Conservation (phyloP, 92 coral and sea anemone genomes). For the Zoanthus sansibaricus region DNA sequence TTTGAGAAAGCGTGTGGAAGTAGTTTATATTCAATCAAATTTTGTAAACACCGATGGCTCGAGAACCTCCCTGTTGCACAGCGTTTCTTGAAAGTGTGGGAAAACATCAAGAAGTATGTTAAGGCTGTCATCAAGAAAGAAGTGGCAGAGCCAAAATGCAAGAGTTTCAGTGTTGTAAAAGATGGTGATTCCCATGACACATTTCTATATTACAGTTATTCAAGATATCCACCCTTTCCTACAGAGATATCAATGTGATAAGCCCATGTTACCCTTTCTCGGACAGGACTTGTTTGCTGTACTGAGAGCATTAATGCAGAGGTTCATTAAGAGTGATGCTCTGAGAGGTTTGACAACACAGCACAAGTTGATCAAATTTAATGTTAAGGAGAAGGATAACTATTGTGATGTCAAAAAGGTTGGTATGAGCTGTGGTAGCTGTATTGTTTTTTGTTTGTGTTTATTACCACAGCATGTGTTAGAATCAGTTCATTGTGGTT, state of each 20-base stretch:
- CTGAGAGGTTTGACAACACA: slow-evolving; percentile 34
- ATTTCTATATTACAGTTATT: slow-evolving; percentile 25
- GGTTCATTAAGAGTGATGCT: slow-evolving; percentile 18
- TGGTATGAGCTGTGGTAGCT: slow-evolving; percentile 24
- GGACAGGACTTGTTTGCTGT: slow-evolving; percentile 29
- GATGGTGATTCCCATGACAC: slow-evolving; percentile 22
- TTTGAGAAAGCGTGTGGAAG: slow-evolving; percentile 43
- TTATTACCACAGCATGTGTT: not conserved
- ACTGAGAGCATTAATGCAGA: slow-evolving; percentile 29
- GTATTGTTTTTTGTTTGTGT: slow-evolving; percentile 1
- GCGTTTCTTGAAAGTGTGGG: slow-evolving; percentile 54
- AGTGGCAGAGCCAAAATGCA: slow-evolving; percentile 38
- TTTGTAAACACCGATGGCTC: slow-evolving; percentile 51
- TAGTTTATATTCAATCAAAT: slow-evolving; percentile 40
- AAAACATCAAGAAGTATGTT: slow-evolving; percentile 50
- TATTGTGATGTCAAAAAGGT: slow-evolving; percentile 28
- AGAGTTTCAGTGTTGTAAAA: slow-evolving; percentile 32
- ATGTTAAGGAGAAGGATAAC: slow-evolving; percentile 29
- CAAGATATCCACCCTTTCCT: slow-evolving; percentile 39
- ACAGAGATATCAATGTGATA: slow-evolving; percentile 28
- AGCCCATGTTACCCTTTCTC: slow-evolving; percentile 35
- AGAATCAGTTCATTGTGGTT: slow-evolving; percentile 1
- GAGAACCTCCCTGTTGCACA: slow-evolving; percentile 52
- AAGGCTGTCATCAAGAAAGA: slow-evolving; percentile 43
- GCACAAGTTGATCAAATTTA: slow-evolving; percentile 14